Base-by-base conservation (phyloP, 2,113 vertebrate genomes). In the Laterallus jamaicensis region DNA sequence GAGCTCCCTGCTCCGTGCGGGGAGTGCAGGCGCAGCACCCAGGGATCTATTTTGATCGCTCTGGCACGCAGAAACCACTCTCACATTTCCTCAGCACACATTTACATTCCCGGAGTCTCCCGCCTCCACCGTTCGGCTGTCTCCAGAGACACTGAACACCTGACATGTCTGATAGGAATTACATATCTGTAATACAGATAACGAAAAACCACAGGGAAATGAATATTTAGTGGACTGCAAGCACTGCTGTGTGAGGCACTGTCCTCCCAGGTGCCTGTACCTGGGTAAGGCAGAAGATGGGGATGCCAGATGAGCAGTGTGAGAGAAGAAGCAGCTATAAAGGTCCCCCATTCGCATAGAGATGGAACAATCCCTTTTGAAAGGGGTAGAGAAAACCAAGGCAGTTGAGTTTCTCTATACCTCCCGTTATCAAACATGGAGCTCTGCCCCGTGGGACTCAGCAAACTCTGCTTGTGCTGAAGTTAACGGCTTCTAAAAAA, bases 1-100 rank as follows among this genome's bases (percentile, higher is more conserved):
- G 74, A 67, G 74, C 60, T 52, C 70, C 4, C 49, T 42, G 71
- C 81, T 49, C 60, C 0, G 0, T 0, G 1, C 1, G 1, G 67
- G 69, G 59, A 39, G 37, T 1, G 66, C 62, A 13, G 76, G 71
- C 1, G 0, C 89, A 82, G 85, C 79, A 58, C 63, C 78, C 79
- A 11, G 71, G 79, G 59, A 22, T 28, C 21, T 66, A 29, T 10
- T 74, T 40, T 22, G 58, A 47, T 59, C 9, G 1, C 55, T 44
- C 29, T 29, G 85, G 59, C 73, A 42, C 35, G 49, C 78, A 86
- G 82, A 63, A 82, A 35, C 60, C 71, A 24, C 20, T 24, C 67
- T 85, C 75, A 10, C 15, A 1, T 86, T 63, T 55, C 88, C 75
- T 66, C 47, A 70, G 88, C 11, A 21, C 14, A 39, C 68, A 35